phyloP scores from a whole-genome alignment of 2,113 vertebrate species.

The Harpagus bidentatus region DNA sequence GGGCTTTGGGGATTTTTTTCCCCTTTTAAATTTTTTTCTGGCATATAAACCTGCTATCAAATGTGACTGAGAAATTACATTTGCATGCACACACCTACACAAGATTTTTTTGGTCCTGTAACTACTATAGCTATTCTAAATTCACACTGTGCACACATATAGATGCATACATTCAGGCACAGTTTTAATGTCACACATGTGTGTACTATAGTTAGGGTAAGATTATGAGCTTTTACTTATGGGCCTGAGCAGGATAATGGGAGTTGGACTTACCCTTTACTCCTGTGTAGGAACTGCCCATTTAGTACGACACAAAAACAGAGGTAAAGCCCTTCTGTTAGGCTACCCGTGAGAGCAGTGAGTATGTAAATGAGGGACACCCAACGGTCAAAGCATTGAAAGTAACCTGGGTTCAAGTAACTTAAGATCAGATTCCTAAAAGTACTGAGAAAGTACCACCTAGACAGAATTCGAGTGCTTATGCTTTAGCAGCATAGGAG shows the following conservation, averaged over 20 bases:
- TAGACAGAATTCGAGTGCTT: background rate
- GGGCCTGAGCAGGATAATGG: background rate
- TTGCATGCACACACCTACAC: background rate
- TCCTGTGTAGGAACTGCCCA: background rate
- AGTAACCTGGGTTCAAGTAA: background rate
- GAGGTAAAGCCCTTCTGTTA: background rate
- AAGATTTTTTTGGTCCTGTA: background rate
- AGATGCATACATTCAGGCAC: background rate
- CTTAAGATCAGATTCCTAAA: background rate
- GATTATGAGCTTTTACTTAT: background rate
- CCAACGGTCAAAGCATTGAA: background rate
- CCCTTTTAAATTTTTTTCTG: background rate
- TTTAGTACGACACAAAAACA: background rate
- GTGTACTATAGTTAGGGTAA: background rate
- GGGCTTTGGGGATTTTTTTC: background rate
- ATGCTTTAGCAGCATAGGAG: background rate
- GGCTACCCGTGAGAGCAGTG: background rate
- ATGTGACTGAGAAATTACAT: background rate
- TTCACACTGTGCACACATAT: background rate
- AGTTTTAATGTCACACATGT: background rate
- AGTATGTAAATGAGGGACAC: background rate
- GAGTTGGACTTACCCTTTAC: background rate
- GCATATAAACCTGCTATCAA: background rate
- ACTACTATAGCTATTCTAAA: background rate
- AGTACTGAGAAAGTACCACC: background rate